Evolutionary conservation across 2,888 invertebrate genomes (phyloP), one percentile per base, ranked within the genome.

Genomic region (Panopea generosa): DNA sequence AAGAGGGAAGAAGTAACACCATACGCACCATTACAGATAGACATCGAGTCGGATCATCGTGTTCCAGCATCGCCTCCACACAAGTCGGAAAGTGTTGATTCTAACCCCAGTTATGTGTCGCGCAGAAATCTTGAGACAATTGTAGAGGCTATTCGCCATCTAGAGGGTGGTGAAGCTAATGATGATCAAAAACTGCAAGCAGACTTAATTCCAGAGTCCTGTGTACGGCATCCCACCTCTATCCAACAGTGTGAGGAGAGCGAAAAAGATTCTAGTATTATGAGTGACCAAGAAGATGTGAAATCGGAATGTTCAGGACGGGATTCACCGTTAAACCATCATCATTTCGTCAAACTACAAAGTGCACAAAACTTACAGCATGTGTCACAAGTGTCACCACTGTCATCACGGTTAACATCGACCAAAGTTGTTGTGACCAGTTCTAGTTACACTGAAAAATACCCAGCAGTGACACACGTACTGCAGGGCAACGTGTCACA

Each of bases 61-160:
- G 59, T 74, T 33, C 73, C 69, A 14, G 47, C 59, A 20, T 77
- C 74, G 4, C 63, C 78, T 20, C 61, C 73, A 16, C 61, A 65
- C 43, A 63, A 69, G 27, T 66, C 77, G 0, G 77, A 78, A n/a
- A 62, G 66, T 18, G 45, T 52, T 14, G 73, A 74, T 45, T 52
- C 53, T 1, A 56, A 27, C 20, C 27, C 45, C n/a, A 16, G 26
- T 24, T 86, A 89, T 83, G 96, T 96, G 61, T 97, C 97, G 79
- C 95, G 98, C 66, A 97, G 98, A 93, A 99, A 98, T 93, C 73
- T 99, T 87, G 98, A 99, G 93, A 99, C 99, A 16, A 99, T 99
- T 85, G 98, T 99, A 45, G 99, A 99, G 93, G 99, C 99, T 67
- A 99, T 99, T 90, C 95, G 98, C 45, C 99, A 99, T 92, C 94